A percentile compares a stretch with the other conserved stretches of the same genome.
Conservation (phyloP, 2,797 vertebrate species). For the Chelidonichthys spinosus region DNA sequence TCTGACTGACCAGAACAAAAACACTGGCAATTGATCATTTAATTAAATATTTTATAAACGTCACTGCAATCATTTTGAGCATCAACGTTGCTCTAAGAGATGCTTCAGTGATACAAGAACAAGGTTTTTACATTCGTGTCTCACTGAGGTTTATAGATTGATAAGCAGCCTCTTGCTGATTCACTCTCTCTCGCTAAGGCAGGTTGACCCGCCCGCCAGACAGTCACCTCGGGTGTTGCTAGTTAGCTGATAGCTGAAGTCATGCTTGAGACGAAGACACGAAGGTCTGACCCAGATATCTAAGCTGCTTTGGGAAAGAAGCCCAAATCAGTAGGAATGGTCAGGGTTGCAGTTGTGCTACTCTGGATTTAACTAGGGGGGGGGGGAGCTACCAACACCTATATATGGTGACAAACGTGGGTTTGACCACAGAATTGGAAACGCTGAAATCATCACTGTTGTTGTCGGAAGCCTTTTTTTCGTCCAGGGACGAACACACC, state of each 20-base stretch:
- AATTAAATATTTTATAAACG: slow-evolving; percentile 6
- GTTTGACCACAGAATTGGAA: slow-evolving; percentile 15
- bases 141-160: slow-evolving; percentile 8
- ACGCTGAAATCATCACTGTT: slow-evolving; percentile 12
- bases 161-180: slow-evolving; percentile 12
- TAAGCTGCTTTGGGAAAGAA: slow-evolving; percentile 73
- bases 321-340: slow-evolving; percentile 57
- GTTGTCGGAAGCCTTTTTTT: slow-evolving; percentile 18
- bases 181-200: slow-evolving; percentile 13
- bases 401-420: background rate
- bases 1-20: background rate
- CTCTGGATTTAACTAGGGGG: slow-evolving; percentile 26
- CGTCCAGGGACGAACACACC: slow-evolving; percentile 1
- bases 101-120: background rate
- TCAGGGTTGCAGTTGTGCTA: slow-evolving; percentile 47
- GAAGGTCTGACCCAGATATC: slow-evolving; percentile 71
- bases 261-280: slow-evolving; percentile 17
- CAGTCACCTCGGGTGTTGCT: slow-evolving; percentile 41
- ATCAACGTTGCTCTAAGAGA: background rate
- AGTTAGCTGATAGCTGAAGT: slow-evolving; percentile 15
- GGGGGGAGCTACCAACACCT: background rate
- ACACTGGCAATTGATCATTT: background rate
- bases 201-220: slow-evolving; percentile 28
- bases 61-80: background rate
- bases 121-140: background rate